A percentile compares a stretch with the other conserved stretches of the same genome.
Conservation (phyloP, 2,113 vertebrate species). For the Dipodomys spectabilis region DNA sequence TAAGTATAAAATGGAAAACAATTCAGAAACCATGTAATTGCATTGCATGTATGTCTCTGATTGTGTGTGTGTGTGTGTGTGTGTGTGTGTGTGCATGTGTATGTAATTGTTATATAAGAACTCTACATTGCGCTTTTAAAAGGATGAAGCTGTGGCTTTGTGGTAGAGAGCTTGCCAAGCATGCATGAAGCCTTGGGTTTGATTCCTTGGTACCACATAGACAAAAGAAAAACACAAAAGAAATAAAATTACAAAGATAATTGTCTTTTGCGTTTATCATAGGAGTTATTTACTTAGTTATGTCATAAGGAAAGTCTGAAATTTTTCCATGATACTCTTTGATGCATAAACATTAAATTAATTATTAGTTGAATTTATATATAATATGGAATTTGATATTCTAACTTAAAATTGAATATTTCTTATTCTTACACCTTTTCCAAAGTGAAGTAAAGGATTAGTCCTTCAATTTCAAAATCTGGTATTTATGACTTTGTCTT, state of each 20-base stretch:
- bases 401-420: constrained; percentile 3
- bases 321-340: not conserved
- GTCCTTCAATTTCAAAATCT: not conserved
- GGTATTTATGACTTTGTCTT: not conserved
- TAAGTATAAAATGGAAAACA: constrained; percentile 15
- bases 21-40: not conserved
- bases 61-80: constrained; percentile 10
- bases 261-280: constrained; percentile 16
- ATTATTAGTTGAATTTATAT: not conserved
- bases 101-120: not conserved
- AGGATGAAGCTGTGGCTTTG: not conserved
- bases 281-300: constrained; percentile 8
- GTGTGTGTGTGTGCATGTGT: not conserved
- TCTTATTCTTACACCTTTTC: not conserved
- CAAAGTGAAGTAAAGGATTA: not conserved
- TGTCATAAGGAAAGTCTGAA: not conserved
- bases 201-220: too few species aligned
- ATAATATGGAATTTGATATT: not conserved
- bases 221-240: too few species aligned
- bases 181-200: too few species aligned
- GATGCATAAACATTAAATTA: not conserved
- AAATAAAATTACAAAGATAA: not conserved
- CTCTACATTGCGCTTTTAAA: not conserved
- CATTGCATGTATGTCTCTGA: not conserved
- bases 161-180: too few species aligned